These are phyloP conservation scores for Uria aalge DNA, from an alignment of 2,113 vertebrate genomes.

Conservation along the genomic window DNA sequence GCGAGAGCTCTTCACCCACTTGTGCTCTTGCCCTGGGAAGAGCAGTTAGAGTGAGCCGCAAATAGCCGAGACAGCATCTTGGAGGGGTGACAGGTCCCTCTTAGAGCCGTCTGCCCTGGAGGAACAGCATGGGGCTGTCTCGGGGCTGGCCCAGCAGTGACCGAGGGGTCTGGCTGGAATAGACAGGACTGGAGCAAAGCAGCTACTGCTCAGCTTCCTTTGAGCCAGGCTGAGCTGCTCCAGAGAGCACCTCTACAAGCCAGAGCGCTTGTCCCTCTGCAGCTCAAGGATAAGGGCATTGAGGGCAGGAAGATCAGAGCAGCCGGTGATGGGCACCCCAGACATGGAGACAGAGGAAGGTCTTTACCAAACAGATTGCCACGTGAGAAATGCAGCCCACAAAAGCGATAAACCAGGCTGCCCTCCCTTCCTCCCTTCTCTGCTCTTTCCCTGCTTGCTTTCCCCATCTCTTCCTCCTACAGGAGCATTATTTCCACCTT, in stretches of 20 bases:
- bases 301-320: not conserved
- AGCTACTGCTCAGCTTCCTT: not conserved
- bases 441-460: not conserved
- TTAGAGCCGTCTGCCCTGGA: not conserved
- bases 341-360: not conserved
- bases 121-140: not conserved
- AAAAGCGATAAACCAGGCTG: rapidly evolving
- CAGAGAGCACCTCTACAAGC: not conserved
- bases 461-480: not conserved
- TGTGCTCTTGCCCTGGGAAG: rapidly evolving
- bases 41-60: not conserved
- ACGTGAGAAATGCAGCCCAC: not conserved
- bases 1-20: not conserved
- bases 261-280: not conserved
- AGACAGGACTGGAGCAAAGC: not conserved
- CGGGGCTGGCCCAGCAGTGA: not conserved
- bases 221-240: not conserved
- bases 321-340: rapidly evolving
- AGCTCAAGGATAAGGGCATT: not conserved
- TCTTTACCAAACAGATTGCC: not conserved
- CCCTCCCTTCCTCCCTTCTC: not conserved
- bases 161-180: not conserved
- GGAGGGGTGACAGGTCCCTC: not conserved
- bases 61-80: not conserved
- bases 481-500: not conserved